These are phyloP conservation scores for Acronicta alni DNA, from an alignment of 2,888 invertebrate genomes.

Conservation along the genomic window DNA sequence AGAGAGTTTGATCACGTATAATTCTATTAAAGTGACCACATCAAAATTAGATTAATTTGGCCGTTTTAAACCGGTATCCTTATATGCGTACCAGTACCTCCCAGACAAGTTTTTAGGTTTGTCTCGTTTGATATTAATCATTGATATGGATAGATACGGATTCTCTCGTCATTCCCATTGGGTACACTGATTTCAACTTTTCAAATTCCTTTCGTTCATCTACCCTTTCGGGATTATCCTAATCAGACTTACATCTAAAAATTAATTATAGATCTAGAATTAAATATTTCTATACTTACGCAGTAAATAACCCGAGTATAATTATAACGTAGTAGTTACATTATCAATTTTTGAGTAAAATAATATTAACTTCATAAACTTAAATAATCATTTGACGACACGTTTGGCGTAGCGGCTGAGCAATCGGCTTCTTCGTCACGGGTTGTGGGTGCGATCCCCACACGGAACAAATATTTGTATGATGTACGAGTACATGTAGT, in stretches of 20 bases:
- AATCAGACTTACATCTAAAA: slow-evolving; percentile 12
- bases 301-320: slow-evolving; percentile 21
- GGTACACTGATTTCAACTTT: slow-evolving; percentile 16
- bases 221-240: not conserved
- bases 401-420: too few species aligned
- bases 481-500: too few species aligned
- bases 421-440: too few species aligned
- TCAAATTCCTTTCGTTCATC: slow-evolving; percentile 16
- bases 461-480: too few species aligned
- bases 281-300: not conserved
- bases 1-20: not conserved
- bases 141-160: slow-evolving; percentile 11
- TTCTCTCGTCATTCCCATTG: not conserved
- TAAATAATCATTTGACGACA: too few species aligned
- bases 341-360: too few species aligned
- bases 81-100: slow-evolving; percentile 6
- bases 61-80: slow-evolving; percentile 38
- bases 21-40: slow-evolving; percentile 9
- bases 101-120: slow-evolving; percentile 9
- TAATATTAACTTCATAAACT: too few species aligned
- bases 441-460: too few species aligned
- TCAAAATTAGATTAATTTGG: slow-evolving; percentile 22
- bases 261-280: slow-evolving; percentile 23
- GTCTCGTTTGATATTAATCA: slow-evolving; percentile 35
- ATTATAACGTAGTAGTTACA: too few species aligned